Evolutionary conservation across 2,797 vertebrate species (phyloP).

Genomic region (Lacerta bilineata): DNA sequence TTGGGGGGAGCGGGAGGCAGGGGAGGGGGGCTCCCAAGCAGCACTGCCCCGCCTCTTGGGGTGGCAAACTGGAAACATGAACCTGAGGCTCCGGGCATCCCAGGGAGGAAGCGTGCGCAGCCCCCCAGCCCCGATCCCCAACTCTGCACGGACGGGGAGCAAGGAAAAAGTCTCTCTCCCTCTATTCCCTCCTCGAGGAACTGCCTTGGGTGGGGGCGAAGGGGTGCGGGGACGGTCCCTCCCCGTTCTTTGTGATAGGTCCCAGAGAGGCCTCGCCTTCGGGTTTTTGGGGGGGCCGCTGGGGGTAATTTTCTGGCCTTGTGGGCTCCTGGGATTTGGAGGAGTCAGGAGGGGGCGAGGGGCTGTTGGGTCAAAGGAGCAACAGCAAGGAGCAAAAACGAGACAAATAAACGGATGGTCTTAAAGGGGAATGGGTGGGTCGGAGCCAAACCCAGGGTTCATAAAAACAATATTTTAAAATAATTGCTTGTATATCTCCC

Average conservation of each 20-base stretch:
- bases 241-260: background rate
- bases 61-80: background rate
- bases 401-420: background rate
- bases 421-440: too few species aligned
- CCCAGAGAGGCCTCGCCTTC: too few species aligned
- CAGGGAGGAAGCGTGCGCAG: too few species aligned
- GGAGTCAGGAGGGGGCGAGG: background rate
- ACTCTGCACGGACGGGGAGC: background rate
- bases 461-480: background rate
- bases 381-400: too few species aligned
- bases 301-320: background rate
- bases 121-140: background rate
- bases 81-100: background rate
- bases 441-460: too few species aligned
- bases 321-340: too few species aligned
- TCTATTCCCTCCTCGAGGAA: background rate
- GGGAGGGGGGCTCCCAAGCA: accelerated
- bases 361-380: background rate
- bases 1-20: too few species aligned
- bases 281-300: accelerated
- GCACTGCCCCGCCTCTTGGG: background rate
- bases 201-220: background rate
- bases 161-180: background rate
- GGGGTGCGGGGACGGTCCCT: accelerated
- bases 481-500: background rate